These are phyloP conservation scores for Coremacera marginata DNA, from an alignment of 2,888 invertebrate species.

Conservation along the genomic window DNA sequence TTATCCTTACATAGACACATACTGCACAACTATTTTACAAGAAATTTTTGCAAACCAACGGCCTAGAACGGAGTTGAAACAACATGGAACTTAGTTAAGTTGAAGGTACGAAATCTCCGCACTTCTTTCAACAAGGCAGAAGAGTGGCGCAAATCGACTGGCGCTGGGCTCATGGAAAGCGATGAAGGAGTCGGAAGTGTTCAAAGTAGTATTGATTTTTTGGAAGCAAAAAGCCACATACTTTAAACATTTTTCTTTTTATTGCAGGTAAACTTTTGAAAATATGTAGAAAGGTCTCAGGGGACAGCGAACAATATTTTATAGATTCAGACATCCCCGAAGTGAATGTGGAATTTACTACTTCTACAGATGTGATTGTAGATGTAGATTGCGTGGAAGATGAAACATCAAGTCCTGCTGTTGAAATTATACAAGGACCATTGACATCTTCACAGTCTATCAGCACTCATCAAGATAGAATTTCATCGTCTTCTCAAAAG, in stretches of 20 bases:
- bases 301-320: too few relatives aligned
- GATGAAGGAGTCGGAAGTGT: slow-evolving; percentile 1
- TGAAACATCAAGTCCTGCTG: too few relatives aligned
- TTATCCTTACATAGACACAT: too few relatives aligned
- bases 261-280: neutral
- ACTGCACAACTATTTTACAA: too few relatives aligned
- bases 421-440: too few relatives aligned
- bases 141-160: slow-evolving; percentile 25
- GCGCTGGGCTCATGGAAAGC: neutral
- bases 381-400: too few relatives aligned
- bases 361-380: too few relatives aligned
- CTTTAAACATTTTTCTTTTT: neutral
- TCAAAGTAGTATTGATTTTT: too few relatives aligned
- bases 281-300: neutral
- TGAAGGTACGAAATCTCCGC: slow-evolving; percentile 13
- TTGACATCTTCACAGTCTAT: neutral
- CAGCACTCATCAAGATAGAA: neutral
- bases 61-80: neutral
- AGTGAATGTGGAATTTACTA: too few relatives aligned
- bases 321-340: too few relatives aligned
- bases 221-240: neutral
- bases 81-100: slow-evolving; percentile 17
- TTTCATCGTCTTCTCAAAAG: neutral
- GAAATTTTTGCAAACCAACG: too few relatives aligned
- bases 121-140: neutral